Conservation (phyloP, 2,888 invertebrate species). For the Coleophora flavipennella region DNA sequence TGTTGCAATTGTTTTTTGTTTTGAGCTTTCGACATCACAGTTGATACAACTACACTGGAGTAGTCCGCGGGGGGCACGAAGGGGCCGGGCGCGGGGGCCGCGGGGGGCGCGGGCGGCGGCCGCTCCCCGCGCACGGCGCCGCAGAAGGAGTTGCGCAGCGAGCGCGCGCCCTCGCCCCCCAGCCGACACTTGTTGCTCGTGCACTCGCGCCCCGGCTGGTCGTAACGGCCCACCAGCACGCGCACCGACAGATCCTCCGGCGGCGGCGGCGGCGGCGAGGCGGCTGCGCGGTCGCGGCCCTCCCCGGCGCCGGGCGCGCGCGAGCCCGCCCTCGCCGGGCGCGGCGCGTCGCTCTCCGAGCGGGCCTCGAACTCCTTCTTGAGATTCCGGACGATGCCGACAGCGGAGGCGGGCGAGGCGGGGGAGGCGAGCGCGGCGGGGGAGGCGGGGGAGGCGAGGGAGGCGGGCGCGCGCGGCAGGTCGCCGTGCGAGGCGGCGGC, state of each 20-base stretch:
- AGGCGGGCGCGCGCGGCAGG: constrained; percentile 38
- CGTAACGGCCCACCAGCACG: constrained; percentile 83
- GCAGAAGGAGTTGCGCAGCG: constrained; percentile 30
- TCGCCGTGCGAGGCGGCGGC: constrained; percentile 55
- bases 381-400: constrained; percentile 87
- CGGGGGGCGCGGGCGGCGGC: constrained; percentile 52
- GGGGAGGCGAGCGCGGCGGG: constrained; percentile 18
- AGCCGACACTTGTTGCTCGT: constrained; percentile 33
- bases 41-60: constrained; percentile 75
- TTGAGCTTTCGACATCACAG: constrained; percentile 80
- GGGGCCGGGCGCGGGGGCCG: constrained; percentile 52
- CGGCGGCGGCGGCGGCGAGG: constrained; percentile 77
- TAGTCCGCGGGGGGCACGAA: constrained; percentile 62
- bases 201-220: constrained; percentile 44
- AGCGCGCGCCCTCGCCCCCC: constrained; percentile 26
- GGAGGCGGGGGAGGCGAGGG: constrained; percentile 13
- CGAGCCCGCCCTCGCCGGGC: constrained; percentile 25
- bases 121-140: constrained; percentile 34
- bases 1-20: constrained; percentile 89
- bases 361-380: constrained; percentile 90
- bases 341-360: constrained; percentile 32
- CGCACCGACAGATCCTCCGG: constrained; percentile 80
- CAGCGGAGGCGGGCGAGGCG: constrained; percentile 37
- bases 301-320: constrained; percentile 19
- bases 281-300: constrained; percentile 18